phyloP scores from a whole-genome alignment of 2,888 invertebrate species.

The Aquatica leii region DNA sequence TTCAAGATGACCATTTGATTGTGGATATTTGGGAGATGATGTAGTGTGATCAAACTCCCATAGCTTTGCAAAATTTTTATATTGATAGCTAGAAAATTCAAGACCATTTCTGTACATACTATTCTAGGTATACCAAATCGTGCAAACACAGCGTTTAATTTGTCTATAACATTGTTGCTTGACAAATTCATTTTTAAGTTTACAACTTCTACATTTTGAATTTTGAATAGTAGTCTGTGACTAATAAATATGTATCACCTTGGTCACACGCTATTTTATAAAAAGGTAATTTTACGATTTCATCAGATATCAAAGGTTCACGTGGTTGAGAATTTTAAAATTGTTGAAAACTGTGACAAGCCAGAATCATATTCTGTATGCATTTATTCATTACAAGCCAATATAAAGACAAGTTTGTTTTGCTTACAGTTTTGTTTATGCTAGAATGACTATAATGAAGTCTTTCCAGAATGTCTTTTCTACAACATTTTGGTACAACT shows the following conservation, averaged over 20 bases:
- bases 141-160: constrained; percentile 26
- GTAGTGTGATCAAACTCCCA: too few relatives aligned
- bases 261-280: constrained; percentile 29
- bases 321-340: constrained; percentile 27
- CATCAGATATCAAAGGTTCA: too few relatives aligned
- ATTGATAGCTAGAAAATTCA: too few relatives aligned
- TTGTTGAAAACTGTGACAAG: constrained; percentile 24
- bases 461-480: constrained; percentile 27
- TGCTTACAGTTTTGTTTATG: too few relatives aligned
- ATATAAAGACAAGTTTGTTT: constrained; percentile 26
- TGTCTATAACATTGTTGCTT: constrained; percentile 6
- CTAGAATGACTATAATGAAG: too few relatives aligned
- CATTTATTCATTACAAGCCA: constrained; percentile 15
- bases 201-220: constrained; percentile 7
- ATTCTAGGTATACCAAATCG: too few relatives aligned
- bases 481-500: constrained; percentile 25
- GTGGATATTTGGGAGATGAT: constrained; percentile 6
- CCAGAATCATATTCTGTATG: constrained; percentile 24
- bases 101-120: too few relatives aligned
- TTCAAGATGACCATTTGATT: constrained; percentile 14
- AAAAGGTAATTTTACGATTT: too few relatives aligned
- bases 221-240: constrained; percentile 11
- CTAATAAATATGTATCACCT: constrained; percentile 23
- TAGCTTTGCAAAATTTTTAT: too few relatives aligned
- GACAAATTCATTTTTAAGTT: background rate